phyloP scores from a whole-genome alignment of 2,113 vertebrate species.

The Anarhynchus alexandrinus region DNA sequence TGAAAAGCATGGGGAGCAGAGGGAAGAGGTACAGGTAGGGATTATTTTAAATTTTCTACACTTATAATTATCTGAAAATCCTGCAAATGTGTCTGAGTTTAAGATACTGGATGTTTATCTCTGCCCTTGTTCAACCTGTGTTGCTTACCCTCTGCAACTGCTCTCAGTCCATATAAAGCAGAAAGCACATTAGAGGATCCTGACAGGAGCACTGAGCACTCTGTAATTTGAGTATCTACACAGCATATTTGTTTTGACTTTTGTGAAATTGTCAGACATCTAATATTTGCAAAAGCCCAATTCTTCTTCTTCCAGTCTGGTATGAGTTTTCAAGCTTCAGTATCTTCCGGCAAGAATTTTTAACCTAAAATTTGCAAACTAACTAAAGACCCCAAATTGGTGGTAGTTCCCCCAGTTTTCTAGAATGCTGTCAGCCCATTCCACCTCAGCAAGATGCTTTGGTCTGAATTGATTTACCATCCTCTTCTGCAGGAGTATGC shows the following conservation, averaged over 20 bases:
- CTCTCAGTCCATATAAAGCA: not conserved
- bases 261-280: not conserved
- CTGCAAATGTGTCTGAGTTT: not conserved
- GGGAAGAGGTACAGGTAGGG: not conserved
- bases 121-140: not conserved
- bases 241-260: not conserved
- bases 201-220: not conserved
- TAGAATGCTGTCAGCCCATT: rapidly evolving
- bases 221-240: not conserved
- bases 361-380: not conserved
- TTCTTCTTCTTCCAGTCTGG: not conserved
- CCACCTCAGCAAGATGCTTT: not conserved
- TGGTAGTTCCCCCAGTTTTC: not conserved
- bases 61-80: not conserved
- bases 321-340: not conserved
- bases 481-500: not conserved
- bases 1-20: not conserved
- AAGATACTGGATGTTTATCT: not conserved
- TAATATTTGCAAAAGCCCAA: not conserved
- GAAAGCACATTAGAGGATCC: not conserved
- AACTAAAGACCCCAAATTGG: not conserved
- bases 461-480: not conserved
- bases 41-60: not conserved
- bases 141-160: not conserved
- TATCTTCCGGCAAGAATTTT: not conserved